Base-by-base conservation (phyloP, 2,113 vertebrate genomes). In the Stegastes partitus region DNA sequence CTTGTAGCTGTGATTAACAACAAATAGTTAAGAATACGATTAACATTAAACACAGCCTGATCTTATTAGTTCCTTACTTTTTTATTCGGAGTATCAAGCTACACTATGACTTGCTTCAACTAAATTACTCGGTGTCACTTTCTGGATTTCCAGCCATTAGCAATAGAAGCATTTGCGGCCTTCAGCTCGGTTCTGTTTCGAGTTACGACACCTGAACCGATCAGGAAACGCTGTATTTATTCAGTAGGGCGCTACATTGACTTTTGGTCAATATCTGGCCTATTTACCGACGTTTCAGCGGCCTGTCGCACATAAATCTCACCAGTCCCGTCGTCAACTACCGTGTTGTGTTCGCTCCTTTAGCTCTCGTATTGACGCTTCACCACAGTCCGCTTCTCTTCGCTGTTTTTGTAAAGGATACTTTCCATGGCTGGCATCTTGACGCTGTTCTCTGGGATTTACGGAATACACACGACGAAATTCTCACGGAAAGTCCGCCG, bases 401-500 rank as follows among this genome's bases (percentile, higher is more conserved):
- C 10, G 1, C 6, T 31, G 64, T 65, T 5, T 50, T 18, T 7
- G 81, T 94, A 82, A 94, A 96, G 93, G 95, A 96, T 96, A 96
- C 95, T 94, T 9, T 96, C 95, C 94, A 96, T 94, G 54, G n/a
- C 86, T 16, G 90, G 87, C 93, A 95, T 94, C 54, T 58, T 84
- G 25, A 23, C 0, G 37, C 44, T 3, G 15, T 9, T 75, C 26
- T 63, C 54, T 16, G 6, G 4, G 19, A 47, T 56, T 25, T 16
- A 63, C 5, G 8, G 62, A 15, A 22, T 14, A 3, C 2, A 64
- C 9, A 44, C 34, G 18, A 64, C 14, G 9, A 64, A 72, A 31
- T 28, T 1, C 6, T 14, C 0, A 11, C 0, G 21, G 15, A 2
- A 0, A 51, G 0, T 15, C 9, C 1, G 3, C 2, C 0, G n/a